Conservation (phyloP, 2,797 vertebrate species). For the Notamacropus eugenii region DNA sequence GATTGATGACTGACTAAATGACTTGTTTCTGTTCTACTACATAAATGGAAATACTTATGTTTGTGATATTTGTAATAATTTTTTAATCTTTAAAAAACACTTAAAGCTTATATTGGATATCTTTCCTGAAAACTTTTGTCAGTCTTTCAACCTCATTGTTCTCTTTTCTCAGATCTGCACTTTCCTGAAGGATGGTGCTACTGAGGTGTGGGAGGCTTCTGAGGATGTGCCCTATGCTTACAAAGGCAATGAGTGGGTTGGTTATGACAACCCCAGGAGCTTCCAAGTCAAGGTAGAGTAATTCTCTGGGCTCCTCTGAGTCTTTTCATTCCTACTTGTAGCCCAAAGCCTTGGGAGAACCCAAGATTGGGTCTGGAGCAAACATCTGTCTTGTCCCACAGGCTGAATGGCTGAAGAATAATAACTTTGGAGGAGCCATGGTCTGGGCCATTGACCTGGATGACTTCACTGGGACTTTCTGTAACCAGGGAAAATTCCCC, state of each 20-base stretch:
- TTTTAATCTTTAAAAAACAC: background rate
- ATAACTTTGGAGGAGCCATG: too few species aligned
- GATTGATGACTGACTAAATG: background rate
- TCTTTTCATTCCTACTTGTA: slow-evolving; percentile 59
- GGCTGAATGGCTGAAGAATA: slow-evolving; percentile 68
- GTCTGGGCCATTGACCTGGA: slow-evolving; percentile 45
- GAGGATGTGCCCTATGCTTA: slow-evolving; percentile 90
- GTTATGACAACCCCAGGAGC: slow-evolving; percentile 90
- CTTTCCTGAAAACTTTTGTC: background rate
- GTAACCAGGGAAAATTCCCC: slow-evolving; percentile 62
- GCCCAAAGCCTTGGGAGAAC: background rate
- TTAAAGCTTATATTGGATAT: background rate
- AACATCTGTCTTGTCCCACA: background rate
- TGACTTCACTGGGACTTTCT: slow-evolving; percentile 72
- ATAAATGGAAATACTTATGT: background rate
- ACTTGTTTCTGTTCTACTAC: background rate
- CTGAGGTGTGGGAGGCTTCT: slow-evolving; percentile 86
- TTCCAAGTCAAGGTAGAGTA: slow-evolving; percentile 88
- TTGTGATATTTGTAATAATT: background rate
- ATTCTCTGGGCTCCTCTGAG: background rate
- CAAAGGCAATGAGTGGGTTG: slow-evolving; percentile 89
- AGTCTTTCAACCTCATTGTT: background rate
- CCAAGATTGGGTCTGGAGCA: slow-evolving; percentile 55
- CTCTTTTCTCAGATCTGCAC: slow-evolving; percentile 85
- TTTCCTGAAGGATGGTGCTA: slow-evolving; percentile 85